Evolutionary conservation across 2,888 invertebrate species (phyloP).

Genomic region (Tubulanus polymorphus): DNA sequence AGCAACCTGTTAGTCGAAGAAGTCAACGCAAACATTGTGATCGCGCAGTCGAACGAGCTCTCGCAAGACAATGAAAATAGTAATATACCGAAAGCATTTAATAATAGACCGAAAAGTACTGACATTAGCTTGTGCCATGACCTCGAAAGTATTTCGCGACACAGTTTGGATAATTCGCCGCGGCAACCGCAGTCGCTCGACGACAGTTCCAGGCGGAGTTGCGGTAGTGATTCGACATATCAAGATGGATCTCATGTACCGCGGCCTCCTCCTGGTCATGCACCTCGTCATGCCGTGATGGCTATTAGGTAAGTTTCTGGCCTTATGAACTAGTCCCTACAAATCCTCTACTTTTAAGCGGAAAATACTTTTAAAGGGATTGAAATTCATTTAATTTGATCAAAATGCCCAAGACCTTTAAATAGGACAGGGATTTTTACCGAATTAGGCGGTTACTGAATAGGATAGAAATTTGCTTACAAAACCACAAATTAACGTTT

Average conservation of each 20-base stretch:
- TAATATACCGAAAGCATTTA: background rate
- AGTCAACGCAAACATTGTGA: background rate
- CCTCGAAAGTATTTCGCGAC: background rate
- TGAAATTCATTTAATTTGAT: too few species aligned
- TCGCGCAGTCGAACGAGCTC: background rate
- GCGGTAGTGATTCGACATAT: background rate
- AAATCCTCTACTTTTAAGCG: too few species aligned
- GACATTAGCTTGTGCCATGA: background rate
- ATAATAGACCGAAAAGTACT: background rate
- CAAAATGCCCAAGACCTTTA: too few species aligned
- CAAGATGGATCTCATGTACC: conserved; percentile 27
- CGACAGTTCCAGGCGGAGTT: background rate
- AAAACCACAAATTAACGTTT: too few species aligned
- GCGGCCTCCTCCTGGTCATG: conserved; percentile 40
- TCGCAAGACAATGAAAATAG: background rate
- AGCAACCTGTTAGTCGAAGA: background rate
- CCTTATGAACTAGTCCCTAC: too few species aligned
- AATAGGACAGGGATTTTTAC: too few species aligned
- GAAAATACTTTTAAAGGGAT: too few species aligned
- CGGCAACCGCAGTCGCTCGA: background rate
- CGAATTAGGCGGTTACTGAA: too few species aligned
- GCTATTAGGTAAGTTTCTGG: conserved; percentile 36
- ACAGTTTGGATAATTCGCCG: background rate
- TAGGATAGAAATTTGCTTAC: too few species aligned
- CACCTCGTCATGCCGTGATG: conserved; percentile 35